These are phyloP conservation scores for Papilio demoleus DNA, from an alignment of 2,888 invertebrate species.

Conservation along the genomic window DNA sequence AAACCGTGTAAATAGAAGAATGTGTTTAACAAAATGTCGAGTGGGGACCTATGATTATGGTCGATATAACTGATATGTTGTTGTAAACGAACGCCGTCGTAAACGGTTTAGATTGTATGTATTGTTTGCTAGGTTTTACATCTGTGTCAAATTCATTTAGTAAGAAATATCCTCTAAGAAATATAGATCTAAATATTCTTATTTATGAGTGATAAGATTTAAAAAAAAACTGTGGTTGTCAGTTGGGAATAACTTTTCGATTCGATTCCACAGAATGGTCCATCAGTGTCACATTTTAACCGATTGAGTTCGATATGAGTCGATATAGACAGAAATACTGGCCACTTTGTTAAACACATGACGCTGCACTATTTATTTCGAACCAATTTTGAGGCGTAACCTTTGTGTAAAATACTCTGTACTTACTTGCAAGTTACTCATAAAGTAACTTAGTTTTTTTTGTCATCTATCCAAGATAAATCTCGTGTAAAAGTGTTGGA, in stretches of 20 bases:
- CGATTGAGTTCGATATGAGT: slow-evolving; percentile 59
- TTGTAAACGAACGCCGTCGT: too few relatives aligned
- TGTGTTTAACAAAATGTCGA: too few relatives aligned
- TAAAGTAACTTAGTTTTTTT: slow-evolving; percentile 48
- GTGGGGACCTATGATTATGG: too few relatives aligned
- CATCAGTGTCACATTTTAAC: slow-evolving; percentile 50
- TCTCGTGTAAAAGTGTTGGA: too few relatives aligned
- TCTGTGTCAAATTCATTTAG: too few relatives aligned
- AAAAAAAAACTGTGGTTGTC: slow-evolving; percentile 26
- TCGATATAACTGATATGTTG: too few relatives aligned
- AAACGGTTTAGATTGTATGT: too few relatives aligned
- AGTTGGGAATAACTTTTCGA: slow-evolving; percentile 50
- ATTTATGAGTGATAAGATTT: too few relatives aligned
- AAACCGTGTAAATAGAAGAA: too few relatives aligned
- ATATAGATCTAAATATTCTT: too few relatives aligned
- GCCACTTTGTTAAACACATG: slow-evolving; percentile 67
- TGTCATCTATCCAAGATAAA: slow-evolving; percentile 45
- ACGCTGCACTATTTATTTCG: slow-evolving; percentile 65
- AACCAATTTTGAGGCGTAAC: slow-evolving; percentile 59
- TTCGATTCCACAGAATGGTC: slow-evolving; percentile 62
- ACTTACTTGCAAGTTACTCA: slow-evolving; percentile 55
- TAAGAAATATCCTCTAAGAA: too few relatives aligned
- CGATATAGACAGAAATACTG: slow-evolving; percentile 62
- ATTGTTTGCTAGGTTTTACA: too few relatives aligned
- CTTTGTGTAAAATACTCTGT: slow-evolving; percentile 54